phyloP scores from a whole-genome alignment of 2,888 invertebrate species.

The Tenthredo mesomela region DNA sequence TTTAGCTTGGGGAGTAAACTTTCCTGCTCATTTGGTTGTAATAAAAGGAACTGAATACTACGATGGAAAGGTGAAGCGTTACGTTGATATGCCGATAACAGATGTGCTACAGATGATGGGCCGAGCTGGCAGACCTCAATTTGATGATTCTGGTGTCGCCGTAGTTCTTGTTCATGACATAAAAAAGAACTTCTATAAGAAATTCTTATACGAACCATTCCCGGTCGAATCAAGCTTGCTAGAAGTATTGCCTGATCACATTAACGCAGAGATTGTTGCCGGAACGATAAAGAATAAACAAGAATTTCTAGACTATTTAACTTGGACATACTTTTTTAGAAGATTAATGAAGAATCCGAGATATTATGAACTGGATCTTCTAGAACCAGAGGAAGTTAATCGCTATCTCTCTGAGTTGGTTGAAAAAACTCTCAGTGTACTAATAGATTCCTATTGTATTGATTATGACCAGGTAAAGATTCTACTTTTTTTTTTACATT shows the following conservation, averaged over 20 bases:
- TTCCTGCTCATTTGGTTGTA: constrained; percentile 98
- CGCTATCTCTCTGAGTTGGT: constrained; percentile 90
- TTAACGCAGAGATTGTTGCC: constrained; percentile 98
- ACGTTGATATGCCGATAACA: constrained; percentile 99
- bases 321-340: constrained; percentile 99
- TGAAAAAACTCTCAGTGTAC: constrained; percentile 86
- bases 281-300: constrained; percentile 96
- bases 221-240: constrained; percentile 98
- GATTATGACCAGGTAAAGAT: constrained; percentile 85
- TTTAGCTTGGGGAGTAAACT: constrained; percentile 99
- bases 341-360: constrained; percentile 94
- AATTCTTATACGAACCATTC: constrained; percentile 99
- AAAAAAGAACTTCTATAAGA: constrained; percentile 99
- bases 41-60: constrained; percentile 99
- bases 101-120: constrained; percentile 99
- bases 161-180: constrained; percentile 96
- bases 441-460: constrained; percentile 90
- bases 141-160: constrained; percentile 94
- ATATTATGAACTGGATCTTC: constrained; percentile 90
- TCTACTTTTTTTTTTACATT: constrained; percentile 15
- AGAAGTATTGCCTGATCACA: constrained; percentile 95
- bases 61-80: constrained; percentile 97
- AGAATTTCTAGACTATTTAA: constrained; percentile 96
- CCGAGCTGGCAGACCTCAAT: constrained; percentile 98
- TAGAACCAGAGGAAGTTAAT: constrained; percentile 86